Percentiles rank a stretch among this genome's conserved stretches.
Evolutionary conservation across 2,888 invertebrate species (phyloP).

Genomic region (Cataglyphis albicans): DNA sequence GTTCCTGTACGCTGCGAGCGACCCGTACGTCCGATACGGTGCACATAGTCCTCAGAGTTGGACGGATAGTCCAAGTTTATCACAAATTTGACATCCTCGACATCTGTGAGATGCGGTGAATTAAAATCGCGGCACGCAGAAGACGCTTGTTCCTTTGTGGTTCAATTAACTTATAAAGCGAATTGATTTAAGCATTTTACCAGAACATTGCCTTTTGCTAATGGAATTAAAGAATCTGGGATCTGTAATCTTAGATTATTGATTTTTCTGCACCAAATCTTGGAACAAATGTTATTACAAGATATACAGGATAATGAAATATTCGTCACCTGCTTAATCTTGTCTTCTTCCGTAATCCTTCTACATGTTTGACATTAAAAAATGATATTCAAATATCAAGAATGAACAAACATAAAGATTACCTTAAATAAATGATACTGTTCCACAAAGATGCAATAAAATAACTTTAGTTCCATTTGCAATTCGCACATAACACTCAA

Average conservation of each 20-base stretch:
- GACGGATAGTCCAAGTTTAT: constrained; percentile 99
- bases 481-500: constrained; percentile 68
- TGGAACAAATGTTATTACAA: constrained; percentile 10
- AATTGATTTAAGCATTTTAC: constrained; percentile 70
- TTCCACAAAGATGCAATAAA: background rate
- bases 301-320: background rate
- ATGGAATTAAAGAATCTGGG: constrained; percentile 69
- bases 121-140: constrained; percentile 69
- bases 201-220: constrained; percentile 66
- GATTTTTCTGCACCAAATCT: background rate
- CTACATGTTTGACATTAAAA: background rate
- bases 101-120: constrained; percentile 90
- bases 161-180: constrained; percentile 81
- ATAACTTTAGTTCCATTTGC: constrained; percentile 73
- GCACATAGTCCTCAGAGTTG: constrained; percentile 98
- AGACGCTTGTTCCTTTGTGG: constrained; percentile 83
- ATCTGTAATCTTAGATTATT: background rate
- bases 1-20: constrained; percentile 97
- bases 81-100: constrained; percentile 99
- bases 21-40: constrained; percentile 98
- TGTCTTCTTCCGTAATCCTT: background rate
- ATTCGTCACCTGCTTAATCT: background rate
- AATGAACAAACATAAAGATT: constrained; percentile 24
- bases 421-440: background rate
- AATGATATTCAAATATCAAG: constrained; percentile 4